Base-by-base conservation (phyloP, 1,140 invertebrate species). In the Drosophila ohnishii region DNA sequence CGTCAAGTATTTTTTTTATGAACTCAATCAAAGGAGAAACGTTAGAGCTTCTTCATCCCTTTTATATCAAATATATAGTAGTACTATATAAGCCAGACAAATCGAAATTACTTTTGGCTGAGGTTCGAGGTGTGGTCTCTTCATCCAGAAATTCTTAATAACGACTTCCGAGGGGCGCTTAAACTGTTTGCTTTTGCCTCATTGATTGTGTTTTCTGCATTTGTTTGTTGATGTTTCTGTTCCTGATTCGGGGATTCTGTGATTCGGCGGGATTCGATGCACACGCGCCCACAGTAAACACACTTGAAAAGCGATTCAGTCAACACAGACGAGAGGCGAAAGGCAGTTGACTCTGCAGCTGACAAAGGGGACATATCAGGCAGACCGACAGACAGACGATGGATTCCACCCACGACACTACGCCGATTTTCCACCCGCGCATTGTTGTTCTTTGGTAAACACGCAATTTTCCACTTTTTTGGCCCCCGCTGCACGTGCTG, bases 111-210 rank as follows among this genome's bases (percentile, higher is more conserved):
- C 35, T 40, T 77, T 44, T 2, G 16, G 56, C 5, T 47, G 3
- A 47, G 22, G 14, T 39, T 16, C 47, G 55, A 66, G 69, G n/a
- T 40, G 32, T 19, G 16, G 30, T 19, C 40, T 42, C 37, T 19
- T 51, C 45, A 53, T 39, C 28, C 61, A 28, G 28, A 47, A 44
- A 30, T 61, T 76, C 63, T 56, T 75, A 75, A 76, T 67, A 75
- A 75, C 73, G 47, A 63, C 69, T 72, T 45, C 53, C 82, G 83
- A 78, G 82, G 84, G 84, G 69, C 62, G 77, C 80, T 74, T 87
- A 88, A 87, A 87, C 84, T 87, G 84, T 87, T 87, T 87, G 77
- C 85, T 56, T 64, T 83, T 84, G 83, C 53, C 59, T 84, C 83
- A 88, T 59, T 88, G 84, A 88, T 82, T 86, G 82, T 80, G 67